These are phyloP conservation scores for Pollenia amentaria DNA, from an alignment of 2,888 invertebrate genomes.

Conservation along the genomic window DNA sequence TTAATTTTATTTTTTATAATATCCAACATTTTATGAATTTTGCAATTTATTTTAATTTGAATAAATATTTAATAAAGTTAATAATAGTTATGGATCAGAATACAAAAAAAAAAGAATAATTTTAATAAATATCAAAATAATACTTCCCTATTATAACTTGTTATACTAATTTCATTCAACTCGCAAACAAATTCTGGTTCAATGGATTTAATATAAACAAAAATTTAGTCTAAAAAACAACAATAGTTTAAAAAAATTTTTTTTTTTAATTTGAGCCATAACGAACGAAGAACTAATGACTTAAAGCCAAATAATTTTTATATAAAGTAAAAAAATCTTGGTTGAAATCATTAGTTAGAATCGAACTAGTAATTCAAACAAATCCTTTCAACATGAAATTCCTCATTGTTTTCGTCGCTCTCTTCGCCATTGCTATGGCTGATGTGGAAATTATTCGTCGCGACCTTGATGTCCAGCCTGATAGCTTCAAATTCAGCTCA, in stretches of 20 bases:
- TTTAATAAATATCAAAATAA: too few relatives aligned
- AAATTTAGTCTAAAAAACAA: conserved; percentile 7
- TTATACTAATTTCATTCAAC: conserved; percentile 6
- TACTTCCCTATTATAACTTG: too few relatives aligned
- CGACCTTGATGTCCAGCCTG: conserved; percentile 86
- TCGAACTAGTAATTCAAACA: conserved; percentile 41
- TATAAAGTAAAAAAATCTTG: conserved; percentile 50
- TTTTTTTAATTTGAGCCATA: neutral
- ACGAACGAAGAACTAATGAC: neutral
- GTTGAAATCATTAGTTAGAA: conserved; percentile 53
- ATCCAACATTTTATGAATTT: neutral
- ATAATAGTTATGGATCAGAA: neutral
- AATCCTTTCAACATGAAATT: conserved; percentile 79
- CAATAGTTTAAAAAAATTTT: neutral
- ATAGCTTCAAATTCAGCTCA: conserved; percentile 86
- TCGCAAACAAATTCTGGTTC: neutral
- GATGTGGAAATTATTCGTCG: conserved; percentile 77
- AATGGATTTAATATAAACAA: neutral
- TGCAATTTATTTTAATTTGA: neutral
- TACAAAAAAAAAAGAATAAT: conserved; percentile 6
- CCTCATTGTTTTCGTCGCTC: conserved; percentile 80
- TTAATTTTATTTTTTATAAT: too few relatives aligned
- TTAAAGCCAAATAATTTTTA: conserved; percentile 8
- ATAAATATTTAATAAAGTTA: neutral
- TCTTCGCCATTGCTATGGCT: conserved; percentile 81